Evolutionary conservation across 2,797 vertebrate genomes (phyloP).

Genomic region (Rhynchotus rufescens): DNA sequence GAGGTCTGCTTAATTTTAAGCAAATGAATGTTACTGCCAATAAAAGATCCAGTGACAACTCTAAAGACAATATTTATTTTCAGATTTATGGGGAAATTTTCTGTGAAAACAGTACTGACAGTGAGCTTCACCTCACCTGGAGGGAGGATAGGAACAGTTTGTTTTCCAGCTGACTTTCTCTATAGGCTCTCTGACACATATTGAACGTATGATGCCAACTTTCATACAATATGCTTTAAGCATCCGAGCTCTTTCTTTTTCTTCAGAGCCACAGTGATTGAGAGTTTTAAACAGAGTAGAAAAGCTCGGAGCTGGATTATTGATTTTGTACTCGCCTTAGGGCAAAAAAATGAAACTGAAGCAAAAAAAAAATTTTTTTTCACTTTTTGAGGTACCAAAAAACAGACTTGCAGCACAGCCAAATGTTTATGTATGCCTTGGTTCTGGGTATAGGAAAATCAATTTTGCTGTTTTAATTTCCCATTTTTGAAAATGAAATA

Average conservation of each 20-base stretch:
- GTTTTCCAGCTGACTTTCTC: not conserved
- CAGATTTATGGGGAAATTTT: not conserved
- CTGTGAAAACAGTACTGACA: not conserved
- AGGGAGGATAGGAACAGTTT: not conserved
- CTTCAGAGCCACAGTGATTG: not conserved
- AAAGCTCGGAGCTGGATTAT: not conserved
- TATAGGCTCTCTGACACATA: not conserved
- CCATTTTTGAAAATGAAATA: no score
- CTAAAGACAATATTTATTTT: not conserved
- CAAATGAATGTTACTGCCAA: not conserved
- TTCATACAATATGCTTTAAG: not conserved
- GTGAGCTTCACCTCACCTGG: not conserved
- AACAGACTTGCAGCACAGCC: not conserved
- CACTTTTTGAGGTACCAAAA: not conserved
- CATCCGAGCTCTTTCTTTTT: not conserved
- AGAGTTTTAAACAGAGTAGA: not conserved
- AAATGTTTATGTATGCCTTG: not conserved
- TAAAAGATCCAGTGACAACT: not conserved
- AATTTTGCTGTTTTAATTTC: no score
- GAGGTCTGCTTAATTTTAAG: not conserved
- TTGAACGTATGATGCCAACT: not conserved
- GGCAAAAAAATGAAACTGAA: not conserved
- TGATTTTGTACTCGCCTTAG: not conserved
- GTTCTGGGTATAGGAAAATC: no score
- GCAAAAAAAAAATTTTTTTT: not conserved